Base-by-base conservation (phyloP, 2,113 vertebrate species). In the Ploceus nigricollis region DNA sequence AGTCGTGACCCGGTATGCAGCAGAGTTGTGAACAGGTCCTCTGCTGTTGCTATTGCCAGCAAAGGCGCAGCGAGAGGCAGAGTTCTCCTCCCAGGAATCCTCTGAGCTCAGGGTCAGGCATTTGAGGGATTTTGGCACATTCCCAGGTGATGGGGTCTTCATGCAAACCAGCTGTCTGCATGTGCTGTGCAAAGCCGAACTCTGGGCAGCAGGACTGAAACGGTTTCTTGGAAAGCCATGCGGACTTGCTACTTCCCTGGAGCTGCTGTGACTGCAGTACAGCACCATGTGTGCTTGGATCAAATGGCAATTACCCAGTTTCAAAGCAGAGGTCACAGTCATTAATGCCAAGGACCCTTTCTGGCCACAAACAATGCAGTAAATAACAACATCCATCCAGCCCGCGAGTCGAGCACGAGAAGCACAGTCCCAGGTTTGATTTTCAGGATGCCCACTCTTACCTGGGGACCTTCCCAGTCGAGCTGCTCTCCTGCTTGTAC, bases 401-500 rank as follows among this genome's bases (percentile, higher is more conserved):
- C 47, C 47, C 0, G 0, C 0, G 0, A 60, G 53, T 53, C 31
- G 82, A 63, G 39, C 23, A 12, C 0, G 2, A 42, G 78, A 47
- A 85, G 28, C 28, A 73, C 31, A 45, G 51, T 37, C 5, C 2
- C 11, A 50, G n/a, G 23, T 68, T 45, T 58, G 53, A 44, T 58
- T 57, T 84, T 53, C 57, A 88, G 68, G 75, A 48, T 1, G 4
- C 25, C 61, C 28, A n/a, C 7, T 30, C 47, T 68, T 50, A 63
- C 25, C 20, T 7, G 4, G 33, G 25, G 23, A 45, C 33, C 75
- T 57, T 69, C 22, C 53, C 4, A 1, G 33, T 30, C 0, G 0
- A n/a, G 6, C 37, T 61, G 44, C 30, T 79, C 30, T 89, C 39
- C 48, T 64, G 48, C 44, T 89, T 1, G 1, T 22, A 12, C 53